phyloP scores from a whole-genome alignment of 2,113 vertebrate species.

The Reinhardtius hippoglossoides region DNA sequence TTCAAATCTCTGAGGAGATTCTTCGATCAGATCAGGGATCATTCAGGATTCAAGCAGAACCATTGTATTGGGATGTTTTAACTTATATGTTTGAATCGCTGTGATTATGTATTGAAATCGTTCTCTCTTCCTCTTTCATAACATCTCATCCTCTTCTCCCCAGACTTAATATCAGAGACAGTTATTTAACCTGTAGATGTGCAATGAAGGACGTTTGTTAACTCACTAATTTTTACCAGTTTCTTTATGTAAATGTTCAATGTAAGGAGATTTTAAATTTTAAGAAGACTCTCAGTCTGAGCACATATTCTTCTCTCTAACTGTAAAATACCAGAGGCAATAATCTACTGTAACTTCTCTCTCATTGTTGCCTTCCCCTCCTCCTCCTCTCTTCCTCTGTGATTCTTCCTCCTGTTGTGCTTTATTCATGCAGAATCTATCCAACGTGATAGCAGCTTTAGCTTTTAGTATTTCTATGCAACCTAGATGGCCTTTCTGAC shows the following conservation, averaged over 20 bases:
- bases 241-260: slow-evolving; percentile 19
- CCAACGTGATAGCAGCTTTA: slow-evolving; percentile 61
- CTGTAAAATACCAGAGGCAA: slow-evolving; percentile 63
- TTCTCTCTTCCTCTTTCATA: neutral
- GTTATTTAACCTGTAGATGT: slow-evolving; percentile 9
- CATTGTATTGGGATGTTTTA: neutral
- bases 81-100: neutral
- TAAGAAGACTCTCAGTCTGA: neutral
- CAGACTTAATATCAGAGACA: neutral
- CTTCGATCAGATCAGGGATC: neutral
- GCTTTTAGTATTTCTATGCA: slow-evolving; percentile 75
- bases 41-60: slow-evolving; percentile 2
- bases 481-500: slow-evolving; percentile 62
- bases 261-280: neutral
- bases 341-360: slow-evolving; percentile 56
- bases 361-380: slow-evolving; percentile 60
- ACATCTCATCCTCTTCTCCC: neutral
- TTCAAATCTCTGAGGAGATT: neutral
- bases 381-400: slow-evolving; percentile 21
- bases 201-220: slow-evolving; percentile 10
- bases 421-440: slow-evolving; percentile 60
- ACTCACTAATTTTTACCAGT: slow-evolving; percentile 4
- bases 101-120: slow-evolving; percentile 11
- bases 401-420: slow-evolving; percentile 48
- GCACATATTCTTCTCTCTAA: slow-evolving; percentile 19